phyloP scores from a whole-genome alignment of 2,113 vertebrate species.

The Columbina picui region DNA sequence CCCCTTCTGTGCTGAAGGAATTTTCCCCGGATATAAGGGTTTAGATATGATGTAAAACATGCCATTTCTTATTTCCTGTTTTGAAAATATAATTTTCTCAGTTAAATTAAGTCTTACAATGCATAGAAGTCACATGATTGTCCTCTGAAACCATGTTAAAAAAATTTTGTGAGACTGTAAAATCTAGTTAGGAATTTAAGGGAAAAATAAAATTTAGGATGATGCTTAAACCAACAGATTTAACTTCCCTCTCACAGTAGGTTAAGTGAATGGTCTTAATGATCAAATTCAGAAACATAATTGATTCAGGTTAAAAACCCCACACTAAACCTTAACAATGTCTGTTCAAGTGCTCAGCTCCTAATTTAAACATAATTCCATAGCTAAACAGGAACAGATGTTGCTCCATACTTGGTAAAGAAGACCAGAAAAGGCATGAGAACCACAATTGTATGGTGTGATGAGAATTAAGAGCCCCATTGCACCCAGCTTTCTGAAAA shows the following conservation, averaged over 20 bases:
- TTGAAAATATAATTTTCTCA: not conserved
- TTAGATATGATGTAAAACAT: not conserved
- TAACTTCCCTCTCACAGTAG: not conserved
- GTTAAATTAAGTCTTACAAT: not conserved
- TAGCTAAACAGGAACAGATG: not conserved
- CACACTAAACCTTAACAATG: not conserved
- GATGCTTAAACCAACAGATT: not conserved
- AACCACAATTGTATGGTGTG: not conserved
- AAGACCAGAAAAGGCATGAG: not conserved
- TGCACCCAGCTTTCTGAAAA: not conserved
- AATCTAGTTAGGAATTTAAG: not conserved
- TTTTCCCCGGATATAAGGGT: not conserved
- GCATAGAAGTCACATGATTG: not conserved
- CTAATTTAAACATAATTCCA: not conserved
- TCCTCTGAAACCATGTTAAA: not conserved
- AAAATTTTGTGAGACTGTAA: not conserved
- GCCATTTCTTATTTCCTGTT: not conserved
- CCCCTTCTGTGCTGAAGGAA: not conserved
- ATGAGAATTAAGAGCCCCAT: not conserved
- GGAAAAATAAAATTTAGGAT: not conserved
- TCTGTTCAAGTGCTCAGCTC: not conserved
- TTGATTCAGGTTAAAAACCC: fast-evolving
- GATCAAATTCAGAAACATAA: not conserved
- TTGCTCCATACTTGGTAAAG: not conserved
- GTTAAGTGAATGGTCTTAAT: not conserved